phyloP scores from a whole-genome alignment of 92 coral and sea anemone genomes.

The Siderastrea siderea region DNA sequence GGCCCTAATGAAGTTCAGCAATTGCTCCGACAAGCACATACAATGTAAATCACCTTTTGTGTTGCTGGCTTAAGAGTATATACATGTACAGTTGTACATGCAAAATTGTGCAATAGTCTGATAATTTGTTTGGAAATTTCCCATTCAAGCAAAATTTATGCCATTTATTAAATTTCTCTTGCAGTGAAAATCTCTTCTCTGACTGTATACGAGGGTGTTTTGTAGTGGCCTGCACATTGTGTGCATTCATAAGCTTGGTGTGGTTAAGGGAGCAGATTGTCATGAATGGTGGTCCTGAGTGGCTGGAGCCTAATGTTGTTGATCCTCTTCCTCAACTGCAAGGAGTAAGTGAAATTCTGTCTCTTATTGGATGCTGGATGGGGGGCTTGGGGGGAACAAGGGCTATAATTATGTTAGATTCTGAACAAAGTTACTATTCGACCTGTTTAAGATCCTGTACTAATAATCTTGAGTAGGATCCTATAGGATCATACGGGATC shows the following conservation, averaged over 20 bases:
- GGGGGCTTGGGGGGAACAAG: background rate
- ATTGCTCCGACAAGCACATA: no score
- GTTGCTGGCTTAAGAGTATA: no score
- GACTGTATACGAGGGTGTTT: constrained; percentile 99
- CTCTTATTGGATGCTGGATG: constrained; percentile 49
- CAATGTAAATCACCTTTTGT: no score
- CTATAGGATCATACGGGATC: no score
- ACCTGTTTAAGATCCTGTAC: no score
- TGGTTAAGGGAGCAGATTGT: constrained; percentile 98
- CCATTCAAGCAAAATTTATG: background rate
- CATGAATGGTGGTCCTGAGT: constrained; percentile 97
- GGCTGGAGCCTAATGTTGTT: constrained; percentile 91
- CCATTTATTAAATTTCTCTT: constrained; percentile 1
- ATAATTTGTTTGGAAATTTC: background rate
- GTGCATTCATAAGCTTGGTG: constrained; percentile 98
- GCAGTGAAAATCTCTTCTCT: constrained; percentile 88
- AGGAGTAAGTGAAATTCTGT: constrained; percentile 61
- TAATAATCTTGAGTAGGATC: no score
- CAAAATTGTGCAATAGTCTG: no score
- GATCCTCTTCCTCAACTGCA: constrained; percentile 77
- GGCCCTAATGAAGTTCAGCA: no score
- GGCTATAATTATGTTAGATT: no score
- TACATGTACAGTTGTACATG: background rate
- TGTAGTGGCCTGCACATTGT: constrained; percentile 99
- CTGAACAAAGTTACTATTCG: no score